Evolutionary conservation across 1,140 invertebrate species (phyloP).

Genomic region (Drosophila kikkawai): DNA sequence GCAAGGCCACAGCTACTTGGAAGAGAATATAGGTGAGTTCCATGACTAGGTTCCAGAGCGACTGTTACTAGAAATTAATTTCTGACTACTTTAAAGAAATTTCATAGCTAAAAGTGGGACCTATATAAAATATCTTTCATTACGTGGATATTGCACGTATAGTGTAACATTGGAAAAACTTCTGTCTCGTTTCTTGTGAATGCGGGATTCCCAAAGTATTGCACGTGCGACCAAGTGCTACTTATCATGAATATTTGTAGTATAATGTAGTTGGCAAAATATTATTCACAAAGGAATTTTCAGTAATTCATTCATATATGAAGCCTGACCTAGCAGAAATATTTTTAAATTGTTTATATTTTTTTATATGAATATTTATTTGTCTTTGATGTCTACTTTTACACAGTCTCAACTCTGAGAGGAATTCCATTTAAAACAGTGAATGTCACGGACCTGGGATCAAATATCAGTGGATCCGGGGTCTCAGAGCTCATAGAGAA

Average conservation of each 20-base stretch:
- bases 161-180: no score
- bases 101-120: not conserved
- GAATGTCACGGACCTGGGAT: not conserved
- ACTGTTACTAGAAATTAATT: not conserved
- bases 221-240: not conserved
- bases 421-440: not conserved
- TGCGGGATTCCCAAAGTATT: no score
- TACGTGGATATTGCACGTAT: not conserved
- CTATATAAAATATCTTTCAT: not conserved
- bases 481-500: not conserved
- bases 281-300: not conserved
- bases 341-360: not conserved
- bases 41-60: constrained; percentile 7
- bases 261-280: not conserved
- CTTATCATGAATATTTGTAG: not conserved
- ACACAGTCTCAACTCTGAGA: not conserved
- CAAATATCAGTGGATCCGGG: not conserved
- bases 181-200: not conserved
- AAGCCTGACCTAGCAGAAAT: not conserved
- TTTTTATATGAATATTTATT: not conserved
- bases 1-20: constrained; percentile 31
- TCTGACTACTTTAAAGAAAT: not conserved
- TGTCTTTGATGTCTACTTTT: not conserved
- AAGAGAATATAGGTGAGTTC: constrained; percentile 34
- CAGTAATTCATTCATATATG: not conserved